Base-by-base conservation (phyloP, 2,888 invertebrate genomes). In the Dynastes tityus region DNA sequence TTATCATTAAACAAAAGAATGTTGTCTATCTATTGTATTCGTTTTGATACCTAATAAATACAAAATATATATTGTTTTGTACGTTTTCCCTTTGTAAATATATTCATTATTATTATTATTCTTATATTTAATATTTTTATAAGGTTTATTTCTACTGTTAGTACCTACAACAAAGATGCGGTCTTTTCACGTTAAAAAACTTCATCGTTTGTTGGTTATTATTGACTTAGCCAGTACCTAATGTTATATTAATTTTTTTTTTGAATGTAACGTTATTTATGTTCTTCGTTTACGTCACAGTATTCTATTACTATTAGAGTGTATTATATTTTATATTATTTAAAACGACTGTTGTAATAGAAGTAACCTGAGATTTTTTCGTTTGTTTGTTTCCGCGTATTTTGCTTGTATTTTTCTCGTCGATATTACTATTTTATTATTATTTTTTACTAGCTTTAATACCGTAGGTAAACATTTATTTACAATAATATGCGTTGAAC, bases 271-370 rank as follows among this genome's bases (percentile, higher is more conserved):
- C 65, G 64, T 78, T 78, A 78, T 79, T 79, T 79, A 79, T 78
- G 58, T 79, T 74, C 82, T 80, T 84, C 82, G 84, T 82, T 87
- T 87, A 87, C 87, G 84, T 84, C 84, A 86, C 87, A 87, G 87
- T 87, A 87, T 87, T 87, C 83, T 82, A 77, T 81, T 83, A 83
- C 58, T 83, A 79, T 82, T 79, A 81, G 80, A 81, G 45, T 74
- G 73, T 74, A 74, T 71, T 82, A 80, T 81, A 81, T 81, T 82
- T 82, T 82, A 82, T 80, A 80, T 80, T 81, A 82, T 82, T 64
- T 80, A 71, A 80, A 80, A 74, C 82, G 83, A 82, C 82, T 82
- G 82, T 83, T 82, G 82, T 83, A 81, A 82, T 84, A 83, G 81
- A 82, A 81, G 65, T 78, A 78, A 78, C 78, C 78, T 78, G 78